These are phyloP conservation scores for Sparidentex hasta DNA, from an alignment of 2,797 vertebrate genomes.

Conservation along the genomic window DNA sequence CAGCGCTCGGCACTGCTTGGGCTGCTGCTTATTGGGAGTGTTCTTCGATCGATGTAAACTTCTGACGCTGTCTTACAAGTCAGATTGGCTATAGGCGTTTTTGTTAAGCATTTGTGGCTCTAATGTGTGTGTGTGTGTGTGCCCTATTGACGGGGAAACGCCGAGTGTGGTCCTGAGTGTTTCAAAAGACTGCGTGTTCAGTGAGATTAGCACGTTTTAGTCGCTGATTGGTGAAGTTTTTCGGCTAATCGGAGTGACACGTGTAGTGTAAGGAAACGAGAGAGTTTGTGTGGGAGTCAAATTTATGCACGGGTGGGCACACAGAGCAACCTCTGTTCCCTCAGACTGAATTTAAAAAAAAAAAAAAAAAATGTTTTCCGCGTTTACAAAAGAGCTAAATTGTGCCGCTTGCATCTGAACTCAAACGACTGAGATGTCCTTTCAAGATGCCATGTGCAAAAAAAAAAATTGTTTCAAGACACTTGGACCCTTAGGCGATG, in stretches of 20 bases:
- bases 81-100: slow-evolving; percentile 66
- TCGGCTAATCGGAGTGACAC: slow-evolving; percentile 17
- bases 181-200: slow-evolving; percentile 46
- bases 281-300: slow-evolving; percentile 36
- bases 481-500: background rate
- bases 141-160: slow-evolving; percentile 47
- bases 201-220: slow-evolving; percentile 52
- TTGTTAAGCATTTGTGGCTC: slow-evolving; percentile 42
- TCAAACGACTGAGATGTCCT: background rate
- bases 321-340: slow-evolving; percentile 32
- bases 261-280: slow-evolving; percentile 9
- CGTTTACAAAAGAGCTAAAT: slow-evolving; percentile 12
- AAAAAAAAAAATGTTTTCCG: slow-evolving; percentile 18
- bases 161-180: slow-evolving; percentile 51
- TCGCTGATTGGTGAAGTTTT: slow-evolving; percentile 53
- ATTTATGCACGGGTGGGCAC: slow-evolving; percentile 40
- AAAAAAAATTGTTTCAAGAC: background rate
- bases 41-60: slow-evolving; percentile 71
- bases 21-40: slow-evolving; percentile 65
- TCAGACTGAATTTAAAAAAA: slow-evolving; percentile 27
- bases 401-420: slow-evolving; percentile 9
- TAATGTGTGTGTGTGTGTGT: slow-evolving; percentile 23
- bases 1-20: slow-evolving; percentile 53
- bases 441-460: slow-evolving; percentile 2
- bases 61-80: slow-evolving; percentile 55